Conservation (phyloP, 2,113 vertebrate species). For the Phocoena sinus region DNA sequence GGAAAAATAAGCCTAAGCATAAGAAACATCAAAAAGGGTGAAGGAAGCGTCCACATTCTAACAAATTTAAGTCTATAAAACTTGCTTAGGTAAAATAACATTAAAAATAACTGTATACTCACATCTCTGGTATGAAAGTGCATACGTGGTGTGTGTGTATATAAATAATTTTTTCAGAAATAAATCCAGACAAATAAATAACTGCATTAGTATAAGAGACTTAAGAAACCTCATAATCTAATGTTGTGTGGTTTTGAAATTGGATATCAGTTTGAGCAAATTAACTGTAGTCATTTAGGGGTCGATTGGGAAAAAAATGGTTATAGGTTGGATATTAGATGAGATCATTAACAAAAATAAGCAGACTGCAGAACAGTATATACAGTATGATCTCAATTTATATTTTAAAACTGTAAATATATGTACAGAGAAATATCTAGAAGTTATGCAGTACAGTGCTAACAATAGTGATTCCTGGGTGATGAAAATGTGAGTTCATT, state of each 20-base stretch:
- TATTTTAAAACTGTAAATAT: background rate
- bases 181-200: background rate
- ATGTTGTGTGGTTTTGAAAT: background rate
- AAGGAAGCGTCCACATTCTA: background rate
- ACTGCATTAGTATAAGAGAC: background rate
- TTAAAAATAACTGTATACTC: background rate
- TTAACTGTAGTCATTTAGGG: background rate
- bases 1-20: background rate
- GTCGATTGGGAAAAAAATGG: background rate
- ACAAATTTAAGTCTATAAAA: background rate
- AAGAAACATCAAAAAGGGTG: background rate
- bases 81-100: background rate
- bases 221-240: background rate
- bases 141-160: background rate
- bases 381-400: background rate
- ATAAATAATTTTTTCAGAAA: background rate
- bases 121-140: background rate
- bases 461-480: background rate
- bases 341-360: background rate
- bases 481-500: background rate
- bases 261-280: background rate
- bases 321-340: background rate
- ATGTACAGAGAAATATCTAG: background rate
- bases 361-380: background rate
- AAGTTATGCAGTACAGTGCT: background rate